Conservation (phyloP, 2,888 invertebrate species). For the Lochmaea capreae region DNA sequence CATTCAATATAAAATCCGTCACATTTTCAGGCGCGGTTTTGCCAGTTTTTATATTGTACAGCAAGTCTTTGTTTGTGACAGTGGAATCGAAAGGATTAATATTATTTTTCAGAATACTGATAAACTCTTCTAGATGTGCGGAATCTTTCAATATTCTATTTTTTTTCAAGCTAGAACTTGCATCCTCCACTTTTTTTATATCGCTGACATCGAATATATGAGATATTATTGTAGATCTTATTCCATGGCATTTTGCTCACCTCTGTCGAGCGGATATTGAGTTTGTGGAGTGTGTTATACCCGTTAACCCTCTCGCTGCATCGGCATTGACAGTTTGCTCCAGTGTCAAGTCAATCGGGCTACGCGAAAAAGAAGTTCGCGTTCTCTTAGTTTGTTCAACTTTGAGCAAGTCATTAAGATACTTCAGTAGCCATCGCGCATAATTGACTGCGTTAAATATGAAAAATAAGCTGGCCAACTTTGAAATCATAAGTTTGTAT, state of each 20-base stretch:
- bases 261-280: constrained; percentile 34
- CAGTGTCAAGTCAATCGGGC: constrained; percentile 22
- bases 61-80: constrained; percentile 17
- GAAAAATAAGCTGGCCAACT: constrained; percentile 31
- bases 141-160: constrained; percentile 31
- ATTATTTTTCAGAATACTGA: constrained; percentile 23
- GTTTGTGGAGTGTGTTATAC: constrained; percentile 30
- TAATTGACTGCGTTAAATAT: constrained; percentile 6
- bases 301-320: constrained; percentile 18
- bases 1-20: constrained; percentile 35
- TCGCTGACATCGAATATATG: constrained; percentile 23
- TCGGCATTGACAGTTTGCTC: constrained; percentile 9
- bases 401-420: too few species aligned
- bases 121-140: constrained; percentile 25
- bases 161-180: constrained; percentile 31
- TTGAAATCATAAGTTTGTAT: constrained; percentile 29
- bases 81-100: constrained; percentile 32
- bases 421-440: too few species aligned
- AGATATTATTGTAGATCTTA: constrained; percentile 38
- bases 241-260: constrained; percentile 33
- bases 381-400: constrained; percentile 2
- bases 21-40: constrained; percentile 30
- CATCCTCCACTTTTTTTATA: constrained; percentile 32
- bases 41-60: constrained; percentile 36
- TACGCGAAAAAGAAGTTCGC: constrained; percentile 14